Percentiles rank a stretch among this genome's conserved stretches.
Evolutionary conservation across 2,797 vertebrate species (phyloP).

Genomic region (Enteromius unitaeniatus): DNA sequence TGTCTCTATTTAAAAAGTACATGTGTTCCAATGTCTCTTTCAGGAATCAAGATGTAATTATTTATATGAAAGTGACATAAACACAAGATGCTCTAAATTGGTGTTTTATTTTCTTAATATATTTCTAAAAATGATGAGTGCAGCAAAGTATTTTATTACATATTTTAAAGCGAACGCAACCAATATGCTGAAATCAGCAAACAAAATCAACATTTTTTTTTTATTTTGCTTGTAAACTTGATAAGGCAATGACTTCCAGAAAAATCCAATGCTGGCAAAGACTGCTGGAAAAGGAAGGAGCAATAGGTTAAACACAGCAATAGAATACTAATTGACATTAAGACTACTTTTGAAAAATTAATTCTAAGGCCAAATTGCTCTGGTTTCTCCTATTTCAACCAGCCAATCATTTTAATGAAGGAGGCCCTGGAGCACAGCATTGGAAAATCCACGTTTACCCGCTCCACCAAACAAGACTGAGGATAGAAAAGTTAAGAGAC

Average conservation of each 20-base stretch:
- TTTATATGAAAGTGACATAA: background rate
- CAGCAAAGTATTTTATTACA: background rate
- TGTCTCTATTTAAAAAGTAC: slow-evolving; percentile 12
- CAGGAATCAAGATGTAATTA: background rate
- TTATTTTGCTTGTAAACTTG: slow-evolving; percentile 30
- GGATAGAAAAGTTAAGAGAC: slow-evolving; percentile 3
- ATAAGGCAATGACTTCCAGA: slow-evolving; percentile 49
- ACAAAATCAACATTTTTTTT: background rate
- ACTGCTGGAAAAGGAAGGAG: slow-evolving; percentile 49
- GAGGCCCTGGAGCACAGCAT: slow-evolving; percentile 50
- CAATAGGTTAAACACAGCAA: slow-evolving; percentile 67
- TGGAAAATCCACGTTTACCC: slow-evolving; percentile 51
- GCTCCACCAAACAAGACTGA: slow-evolving; percentile 39
- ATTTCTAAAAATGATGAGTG: background rate
- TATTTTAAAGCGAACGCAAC: background rate
- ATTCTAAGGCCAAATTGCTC: slow-evolving; percentile 67
- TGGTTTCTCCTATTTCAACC: slow-evolving; percentile 71
- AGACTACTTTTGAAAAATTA: slow-evolving; percentile 69
- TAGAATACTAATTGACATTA: slow-evolving; percentile 68
- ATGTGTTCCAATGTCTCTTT: background rate
- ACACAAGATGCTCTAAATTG: background rate
- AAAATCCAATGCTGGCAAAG: slow-evolving; percentile 55
- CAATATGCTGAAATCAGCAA: slow-evolving; percentile 24
- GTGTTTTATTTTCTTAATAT: background rate
- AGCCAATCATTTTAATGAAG: slow-evolving; percentile 64